Base-by-base conservation (phyloP, 2,888 invertebrate genomes). In the Limnephilus marmoratus region DNA sequence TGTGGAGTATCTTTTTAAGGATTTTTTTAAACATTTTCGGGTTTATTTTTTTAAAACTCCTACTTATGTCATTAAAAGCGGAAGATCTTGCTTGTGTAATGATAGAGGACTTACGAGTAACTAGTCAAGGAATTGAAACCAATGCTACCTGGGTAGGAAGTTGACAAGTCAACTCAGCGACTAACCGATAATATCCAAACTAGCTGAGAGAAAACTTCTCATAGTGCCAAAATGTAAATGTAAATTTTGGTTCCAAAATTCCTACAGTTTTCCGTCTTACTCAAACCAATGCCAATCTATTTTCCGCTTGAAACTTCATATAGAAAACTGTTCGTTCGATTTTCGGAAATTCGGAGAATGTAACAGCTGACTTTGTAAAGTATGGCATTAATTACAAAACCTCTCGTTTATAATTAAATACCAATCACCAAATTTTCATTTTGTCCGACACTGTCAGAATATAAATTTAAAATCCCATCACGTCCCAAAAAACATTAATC, bases 401-500 rank as follows among this genome's bases (percentile, higher is more conserved):
- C 68, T n/a, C 68, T 68, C 24, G n/a, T 24, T 68, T 24, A n/a
- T 68, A 68, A 85, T 85, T 85, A 85, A 85, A 24, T 41, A 85
- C 85, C n/a, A 4, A n/a, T 85, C 41, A 85, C 13, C n/a, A 45
- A 45, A 24, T 85, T n/a, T 41, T 85, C 45, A 24, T 45, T 85
- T 85, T 15, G 34, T 83, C 45, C 37, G n/a, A 85, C 24, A 12
- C 34, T 83, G 31, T n/a, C 68, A 68, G 41, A 45, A 85, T 18
- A n/a, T 45, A 85, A 41, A 85, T 85, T 85, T 45, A 85, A 85
- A 85, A 85, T 85, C n/a, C 85, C 24, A n/a, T n/a, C 85, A 41
- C 41, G 85, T 85, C 18, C 37, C 85, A 5, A 45, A 85, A 85
- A 45, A n/a, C 37, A 85, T 85, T 41, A 85, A 85, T 85, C 85